Percentiles rank a stretch among this genome's conserved stretches.
Conservation (phyloP, 2,888 invertebrate species). For the Rhodophaea formosa region DNA sequence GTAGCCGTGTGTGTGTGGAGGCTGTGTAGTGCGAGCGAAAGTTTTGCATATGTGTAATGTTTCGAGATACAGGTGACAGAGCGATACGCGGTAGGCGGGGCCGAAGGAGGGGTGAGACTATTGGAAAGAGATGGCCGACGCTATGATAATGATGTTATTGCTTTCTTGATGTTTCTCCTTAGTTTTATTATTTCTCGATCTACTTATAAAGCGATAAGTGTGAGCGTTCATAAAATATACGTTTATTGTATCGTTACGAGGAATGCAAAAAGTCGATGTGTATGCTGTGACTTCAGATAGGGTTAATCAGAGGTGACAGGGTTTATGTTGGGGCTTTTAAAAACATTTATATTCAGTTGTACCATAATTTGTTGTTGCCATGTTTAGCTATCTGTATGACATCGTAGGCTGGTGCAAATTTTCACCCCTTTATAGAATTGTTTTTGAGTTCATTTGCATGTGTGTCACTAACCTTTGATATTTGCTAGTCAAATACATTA, state of each 20-base stretch:
- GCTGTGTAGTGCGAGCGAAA: slow-evolving; percentile 55
- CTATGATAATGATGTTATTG: slow-evolving; percentile 82
- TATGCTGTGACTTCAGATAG: slow-evolving; percentile 65
- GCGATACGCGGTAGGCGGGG: slow-evolving; percentile 77
- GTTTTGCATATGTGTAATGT: slow-evolving; percentile 82
- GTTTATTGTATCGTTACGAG: slow-evolving; percentile 75
- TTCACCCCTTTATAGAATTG: not conserved
- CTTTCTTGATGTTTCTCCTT: slow-evolving; percentile 78
- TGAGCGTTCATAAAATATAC: slow-evolving; percentile 75
- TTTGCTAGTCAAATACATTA: no score
- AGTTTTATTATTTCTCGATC: slow-evolving; percentile 80
- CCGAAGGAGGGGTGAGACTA: slow-evolving; percentile 74
- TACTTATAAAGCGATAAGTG: slow-evolving; percentile 80
- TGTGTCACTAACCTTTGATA: not conserved
- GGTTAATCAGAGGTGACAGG: slow-evolving; percentile 45
- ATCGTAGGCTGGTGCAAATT: not conserved
- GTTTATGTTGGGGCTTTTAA: slow-evolving; percentile 44
- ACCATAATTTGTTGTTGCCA: not conserved
- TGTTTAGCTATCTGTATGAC: not conserved
- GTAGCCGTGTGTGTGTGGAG: slow-evolving; percentile 41
- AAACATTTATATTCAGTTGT: slow-evolving; percentile 15
- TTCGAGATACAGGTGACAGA: slow-evolving; percentile 81
- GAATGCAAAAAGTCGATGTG: slow-evolving; percentile 73
- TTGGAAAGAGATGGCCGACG: slow-evolving; percentile 79
- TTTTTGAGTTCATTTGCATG: not conserved